Base-by-base conservation (phyloP, 2,888 invertebrate genomes). In the Drosophila pegasa region DNA sequence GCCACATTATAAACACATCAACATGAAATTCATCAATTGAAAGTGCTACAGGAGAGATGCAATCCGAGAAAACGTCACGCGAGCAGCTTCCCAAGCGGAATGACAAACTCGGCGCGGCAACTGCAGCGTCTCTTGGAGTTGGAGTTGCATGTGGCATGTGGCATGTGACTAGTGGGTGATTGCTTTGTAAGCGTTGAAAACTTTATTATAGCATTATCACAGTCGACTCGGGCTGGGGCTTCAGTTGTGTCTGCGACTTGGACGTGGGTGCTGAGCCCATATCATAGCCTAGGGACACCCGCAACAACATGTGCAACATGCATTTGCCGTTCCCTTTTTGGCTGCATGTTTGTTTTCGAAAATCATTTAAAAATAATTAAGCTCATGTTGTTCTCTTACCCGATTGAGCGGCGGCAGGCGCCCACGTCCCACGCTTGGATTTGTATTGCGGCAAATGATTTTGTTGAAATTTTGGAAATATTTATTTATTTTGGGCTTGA, bases 321-420 rank as follows among this genome's bases (percentile, higher is more conserved):
- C 48, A 31, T 31, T 8, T 56, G 54, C 37, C 59, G 51, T 75
- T 70, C 61, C 62, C 64, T 63, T 73, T 69, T 76, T n/a, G n/a
- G 78, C 74, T 82, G 45, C 3, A 16, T 22, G 82, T 52, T 66
- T 52, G 60, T 69, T 35, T 66, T 67, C 47, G 66, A 56, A 76
- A 87, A 87, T 87, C 88, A 87, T 87, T 82, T 85, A 68, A 67
- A 82, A 82, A 85, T 85, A 82, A 82, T 82, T 82, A 82, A 78
- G 81, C 81, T 81, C 61, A 78, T 80, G 84, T 83, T 69, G 58
- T 58, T 52, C 6, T n/a, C 43, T 68, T 57, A 20, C 58, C 57
- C 57, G 60, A 58, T 61, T 63, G 57, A 52, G 50, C 35, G 25
- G 50, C 35, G 25, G 57, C 50, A 22, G 27, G 47, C 38, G 12